Percentiles rank a stretch among this genome's conserved stretches.
phyloP scores from a whole-genome alignment of 1,140 invertebrate genomes.

The Brachionus calyciflorus region DNA sequence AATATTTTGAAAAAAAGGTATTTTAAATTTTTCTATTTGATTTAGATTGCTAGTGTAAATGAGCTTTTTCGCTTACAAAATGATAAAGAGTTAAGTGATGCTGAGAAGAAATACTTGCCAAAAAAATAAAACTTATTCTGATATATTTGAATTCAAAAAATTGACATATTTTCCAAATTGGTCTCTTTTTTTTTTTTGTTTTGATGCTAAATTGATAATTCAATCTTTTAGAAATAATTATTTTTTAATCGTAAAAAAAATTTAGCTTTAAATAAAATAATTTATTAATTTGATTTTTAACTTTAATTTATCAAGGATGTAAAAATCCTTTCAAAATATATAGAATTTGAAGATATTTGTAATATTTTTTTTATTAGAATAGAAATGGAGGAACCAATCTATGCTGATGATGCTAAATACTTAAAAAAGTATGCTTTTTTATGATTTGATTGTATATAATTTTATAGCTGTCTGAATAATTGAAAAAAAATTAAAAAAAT shows the following conservation, averaged over 20 bases:
- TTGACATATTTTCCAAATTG: neutral
- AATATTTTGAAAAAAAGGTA: neutral
- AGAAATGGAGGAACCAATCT: slow-evolving; percentile 19
- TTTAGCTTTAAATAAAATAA: neutral
- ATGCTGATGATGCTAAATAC: slow-evolving; percentile 28
- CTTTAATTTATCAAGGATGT: slow-evolving; percentile 24
- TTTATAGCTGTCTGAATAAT: too few relatives aligned
- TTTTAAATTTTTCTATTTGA: slow-evolving; percentile 12
- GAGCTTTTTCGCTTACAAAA: slow-evolving; percentile 61
- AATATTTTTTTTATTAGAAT: too few relatives aligned
- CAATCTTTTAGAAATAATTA: neutral
- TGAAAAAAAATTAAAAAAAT: too few relatives aligned
- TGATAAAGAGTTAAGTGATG: slow-evolving; percentile 59
- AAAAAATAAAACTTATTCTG: slow-evolving; percentile 5
- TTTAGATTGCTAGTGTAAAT: slow-evolving; percentile 53
- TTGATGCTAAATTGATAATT: neutral
- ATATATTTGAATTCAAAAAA: neutral
- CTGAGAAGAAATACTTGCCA: slow-evolving; percentile 62
- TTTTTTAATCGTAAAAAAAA: neutral
- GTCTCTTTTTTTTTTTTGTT: neutral
- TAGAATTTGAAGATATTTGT: too few relatives aligned
- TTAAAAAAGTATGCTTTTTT: slow-evolving; percentile 28
- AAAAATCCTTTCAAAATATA: neutral
- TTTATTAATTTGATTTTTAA: neutral
- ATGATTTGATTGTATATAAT: too few relatives aligned